Base-by-base conservation (phyloP, 2,113 vertebrate genomes). In the Pao palembangensis region DNA sequence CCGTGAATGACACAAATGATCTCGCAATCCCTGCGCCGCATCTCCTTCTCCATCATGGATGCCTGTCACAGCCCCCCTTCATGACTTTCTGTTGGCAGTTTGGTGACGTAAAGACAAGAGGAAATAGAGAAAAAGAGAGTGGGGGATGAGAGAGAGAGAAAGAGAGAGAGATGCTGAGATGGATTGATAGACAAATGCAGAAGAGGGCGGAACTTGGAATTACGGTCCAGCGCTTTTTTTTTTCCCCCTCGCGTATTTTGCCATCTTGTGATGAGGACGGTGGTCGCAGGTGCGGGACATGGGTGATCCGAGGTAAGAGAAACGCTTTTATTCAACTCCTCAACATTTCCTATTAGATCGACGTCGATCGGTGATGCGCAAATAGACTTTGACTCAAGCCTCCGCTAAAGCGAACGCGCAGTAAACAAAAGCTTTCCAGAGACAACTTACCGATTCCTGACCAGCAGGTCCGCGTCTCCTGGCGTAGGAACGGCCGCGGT, bases 391-490 rank as follows among this genome's bases (percentile, higher is more conserved):
- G 17, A 18, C 17, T 19, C 47, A 6, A 12, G 5, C 34, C 11
- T 8, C 34, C 34, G 34, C 34, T 38, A 1, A 2, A 1, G 34
- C 19, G 55, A 66, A 7, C n/a, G 54, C 53, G 65, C 64, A 6
- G 11, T 4, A 3, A 1, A 12, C 34, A 38, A 38, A 38, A 10
- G 34, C 34, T 38, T 38, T 3, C 34, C 34, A 12, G 34, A 38
- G 10, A 1, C 34, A 38, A 38, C 34, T 95, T 90, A 97, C 95
- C 95, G 92, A 91, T 97, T 97, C 78, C 94, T 91, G 85, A 97
- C 85, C 61, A 97, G 94, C 78, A 96, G 89, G 54, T 96, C 94
- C 77, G 88, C 88, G 85, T 96, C 92, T 65, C 91, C 94, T 43
- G 94, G 95, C 47, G 93, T 93, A 1, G 95, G 94, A 34, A 95